Base-by-base conservation (phyloP, 2,888 invertebrate genomes). In the Hymenopus coronatus region DNA sequence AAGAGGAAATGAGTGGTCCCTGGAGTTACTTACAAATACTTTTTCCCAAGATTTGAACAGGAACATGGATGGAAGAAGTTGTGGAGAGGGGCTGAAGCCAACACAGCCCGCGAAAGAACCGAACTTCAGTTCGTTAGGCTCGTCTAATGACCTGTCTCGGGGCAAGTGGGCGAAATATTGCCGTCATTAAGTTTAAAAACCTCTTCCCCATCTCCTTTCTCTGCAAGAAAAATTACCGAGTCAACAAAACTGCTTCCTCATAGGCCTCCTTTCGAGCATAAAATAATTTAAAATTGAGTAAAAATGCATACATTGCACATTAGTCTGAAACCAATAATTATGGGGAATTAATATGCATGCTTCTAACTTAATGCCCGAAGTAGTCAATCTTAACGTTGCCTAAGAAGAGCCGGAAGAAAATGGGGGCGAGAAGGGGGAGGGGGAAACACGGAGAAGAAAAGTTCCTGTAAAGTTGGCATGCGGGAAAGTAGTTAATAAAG, bases 301-400 rank as follows among this genome's bases (percentile, higher is more conserved):
- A 92, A 92, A 92, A 91, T 91, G 92, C 92, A 92, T 91, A 91
- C 92, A 91, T 92, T 91, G 92, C 92, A 92, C 91, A 91, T 92
- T 91, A 90, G 90, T 90, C 89, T 89, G 90, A 87, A 90, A 90
- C 90, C 90, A 90, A 91, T 91, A 89, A 92, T 92, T 92, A 91
- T 91, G 91, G 91, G 91, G 91, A 92, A 92, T 92, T 92, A 92
- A 92, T 92, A 92, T 92, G 92, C 92, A 91, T 91, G 91, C 91
- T 91, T 91, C 90, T 90, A 91, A 90, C 88, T 91, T 90, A 89
- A 88, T 89, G 85, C 89, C 46, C 82, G 33, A 90, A 90, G 91
- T 89, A 90, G 91, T 91, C 91, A 91, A 91, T 91, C 91, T 90
- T 89, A 90, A 91, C 90, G 89, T 90, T 91, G 90, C 90, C 87